Conservation (phyloP, 2,797 vertebrate species). For the Sebastes nivosus region DNA sequence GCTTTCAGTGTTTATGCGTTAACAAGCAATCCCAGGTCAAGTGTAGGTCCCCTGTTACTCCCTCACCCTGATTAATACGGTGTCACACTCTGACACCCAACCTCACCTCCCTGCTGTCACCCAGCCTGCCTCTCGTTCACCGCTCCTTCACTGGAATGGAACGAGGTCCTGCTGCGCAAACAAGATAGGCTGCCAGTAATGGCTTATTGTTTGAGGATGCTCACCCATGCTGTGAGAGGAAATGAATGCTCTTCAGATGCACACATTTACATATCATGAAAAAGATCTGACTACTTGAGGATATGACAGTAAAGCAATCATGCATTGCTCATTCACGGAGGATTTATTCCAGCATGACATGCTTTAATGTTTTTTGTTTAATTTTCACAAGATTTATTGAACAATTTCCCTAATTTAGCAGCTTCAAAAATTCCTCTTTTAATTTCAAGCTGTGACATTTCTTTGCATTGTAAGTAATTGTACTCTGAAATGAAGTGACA, state of each 20-base stretch:
- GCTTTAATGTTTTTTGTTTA: background rate
- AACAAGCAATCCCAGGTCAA: conserved; percentile 22
- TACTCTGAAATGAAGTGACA: background rate
- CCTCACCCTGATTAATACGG: conserved; percentile 22
- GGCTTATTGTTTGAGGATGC: conserved; percentile 58
- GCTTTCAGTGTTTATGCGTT: conserved; percentile 1
- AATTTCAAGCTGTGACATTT: background rate
- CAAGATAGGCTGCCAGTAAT: conserved; percentile 57
- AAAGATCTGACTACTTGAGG: conserved; percentile 10
- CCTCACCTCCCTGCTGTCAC: conserved; percentile 23
- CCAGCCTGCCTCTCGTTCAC: conserved; percentile 35
- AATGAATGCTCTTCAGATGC: conserved; percentile 48
- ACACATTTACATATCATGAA: conserved; percentile 43
- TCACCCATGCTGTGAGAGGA: conserved; percentile 47
- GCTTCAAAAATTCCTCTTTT: background rate
- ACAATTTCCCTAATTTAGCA: background rate
- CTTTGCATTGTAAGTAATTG: background rate
- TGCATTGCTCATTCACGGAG: background rate
- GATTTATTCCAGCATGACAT: background rate
- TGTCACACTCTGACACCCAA: conserved; percentile 34
- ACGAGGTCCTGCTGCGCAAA: conserved; percentile 56
- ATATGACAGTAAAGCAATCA: conserved; percentile 3
- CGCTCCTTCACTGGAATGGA: conserved; percentile 43
- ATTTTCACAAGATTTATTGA: background rate
- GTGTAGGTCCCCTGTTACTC: conserved; percentile 3